phyloP scores from a whole-genome alignment of 1,140 invertebrate genomes.

The Meloidogyne exigua region DNA sequence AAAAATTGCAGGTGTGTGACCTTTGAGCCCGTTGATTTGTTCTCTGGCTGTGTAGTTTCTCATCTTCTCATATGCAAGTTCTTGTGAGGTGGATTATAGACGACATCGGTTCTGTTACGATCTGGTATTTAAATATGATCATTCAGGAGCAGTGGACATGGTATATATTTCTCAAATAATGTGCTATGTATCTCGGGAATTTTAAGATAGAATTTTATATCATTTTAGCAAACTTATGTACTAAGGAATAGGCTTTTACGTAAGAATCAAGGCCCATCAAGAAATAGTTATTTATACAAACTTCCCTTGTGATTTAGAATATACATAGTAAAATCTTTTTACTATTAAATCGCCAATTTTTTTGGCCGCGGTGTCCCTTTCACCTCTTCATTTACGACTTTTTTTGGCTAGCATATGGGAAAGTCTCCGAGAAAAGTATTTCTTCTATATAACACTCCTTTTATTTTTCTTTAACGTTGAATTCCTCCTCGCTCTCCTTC shows the following conservation, averaged over 20 bases:
- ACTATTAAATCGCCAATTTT: background rate
- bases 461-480: background rate
- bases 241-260: no score
- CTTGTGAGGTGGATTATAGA: no score
- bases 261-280: background rate
- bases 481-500: background rate
- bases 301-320: background rate
- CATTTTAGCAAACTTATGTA: no score
- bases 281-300: background rate
- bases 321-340: background rate
- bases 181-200: no score
- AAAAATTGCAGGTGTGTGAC: constrained; percentile 1
- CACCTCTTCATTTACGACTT: constrained; percentile 23
- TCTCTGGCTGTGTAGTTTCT: background rate
- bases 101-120: no score
- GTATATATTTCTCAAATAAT: no score
- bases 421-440: background rate
- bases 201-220: no score
- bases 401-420: constrained; percentile 25
- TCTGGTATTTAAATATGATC: no score
- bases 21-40: background rate
- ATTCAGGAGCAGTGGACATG: no score
- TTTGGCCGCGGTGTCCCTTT: constrained; percentile 1
- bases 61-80: background rate
- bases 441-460: background rate